Evolutionary conservation across 1,140 invertebrate genomes (phyloP).

Genomic region (Meloidogyne hapla): DNA sequence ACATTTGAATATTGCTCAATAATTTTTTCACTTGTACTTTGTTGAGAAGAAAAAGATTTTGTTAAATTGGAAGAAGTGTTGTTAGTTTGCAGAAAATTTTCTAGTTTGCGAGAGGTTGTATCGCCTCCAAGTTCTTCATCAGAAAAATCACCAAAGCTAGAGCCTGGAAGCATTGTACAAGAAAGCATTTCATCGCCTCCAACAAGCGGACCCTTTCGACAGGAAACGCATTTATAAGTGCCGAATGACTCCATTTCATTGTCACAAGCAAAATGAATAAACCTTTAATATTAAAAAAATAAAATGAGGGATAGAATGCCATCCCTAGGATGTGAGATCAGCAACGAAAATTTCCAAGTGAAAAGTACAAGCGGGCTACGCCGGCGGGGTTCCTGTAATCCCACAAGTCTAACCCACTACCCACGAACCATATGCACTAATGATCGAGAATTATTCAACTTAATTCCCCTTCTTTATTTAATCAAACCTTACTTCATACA

Average conservation of each 20-base stretch:
- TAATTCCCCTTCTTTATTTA: too few species aligned
- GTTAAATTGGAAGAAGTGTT: not conserved
- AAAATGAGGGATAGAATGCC: too few species aligned
- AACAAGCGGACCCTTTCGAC: slow-evolving; percentile 19
- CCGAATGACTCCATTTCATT: slow-evolving; percentile 10
- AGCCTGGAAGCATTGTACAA: not conserved
- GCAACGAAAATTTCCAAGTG: too few species aligned
- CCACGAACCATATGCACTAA: too few species aligned
- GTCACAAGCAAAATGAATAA: slow-evolving; percentile 6
- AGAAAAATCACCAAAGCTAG: slow-evolving; percentile 9
- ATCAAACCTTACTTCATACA: slow-evolving; percentile 26
- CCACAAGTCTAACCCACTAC: too few species aligned
- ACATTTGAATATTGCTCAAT: slow-evolving; percentile 9
- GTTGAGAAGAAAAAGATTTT: slow-evolving; percentile 8
- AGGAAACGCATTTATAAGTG: slow-evolving; percentile 3
- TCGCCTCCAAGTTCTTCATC: slow-evolving; percentile 15
- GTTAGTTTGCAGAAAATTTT: not conserved
- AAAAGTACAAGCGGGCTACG: too few species aligned
- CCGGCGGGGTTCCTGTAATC: too few species aligned
- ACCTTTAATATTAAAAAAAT: not conserved
- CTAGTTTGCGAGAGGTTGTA: not conserved
- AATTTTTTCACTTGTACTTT: not conserved
- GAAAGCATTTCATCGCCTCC: slow-evolving; percentile 25
- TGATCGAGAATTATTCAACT: too few species aligned
- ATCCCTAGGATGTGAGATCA: too few species aligned